phyloP scores from a whole-genome alignment of 2,113 vertebrate species.

The Misgurnus mizolepis region DNA sequence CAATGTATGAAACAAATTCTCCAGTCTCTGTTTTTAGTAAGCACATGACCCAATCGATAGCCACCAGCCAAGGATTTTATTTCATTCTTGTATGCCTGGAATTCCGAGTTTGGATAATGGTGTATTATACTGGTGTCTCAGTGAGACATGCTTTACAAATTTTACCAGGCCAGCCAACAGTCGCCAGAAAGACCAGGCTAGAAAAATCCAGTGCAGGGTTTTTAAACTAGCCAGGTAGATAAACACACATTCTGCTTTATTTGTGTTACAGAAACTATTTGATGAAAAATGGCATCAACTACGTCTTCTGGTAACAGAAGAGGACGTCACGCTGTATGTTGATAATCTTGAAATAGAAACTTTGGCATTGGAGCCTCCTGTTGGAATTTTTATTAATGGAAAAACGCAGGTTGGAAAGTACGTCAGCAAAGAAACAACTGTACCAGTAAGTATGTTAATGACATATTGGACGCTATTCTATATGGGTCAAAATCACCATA shows the following conservation, averaged over 20 bases:
- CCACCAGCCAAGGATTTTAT: neutral
- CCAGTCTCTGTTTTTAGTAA: neutral
- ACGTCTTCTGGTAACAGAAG: conserved; percentile 90
- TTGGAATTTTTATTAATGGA: conserved; percentile 94
- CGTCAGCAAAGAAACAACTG: conserved; percentile 89
- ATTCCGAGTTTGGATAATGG: neutral
- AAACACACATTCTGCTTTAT: conserved; percentile 13
- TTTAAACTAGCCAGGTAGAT: neutral
- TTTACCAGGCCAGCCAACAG: no score
- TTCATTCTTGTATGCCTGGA: neutral
- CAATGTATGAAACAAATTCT: neutral
- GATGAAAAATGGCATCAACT: conserved; percentile 96
- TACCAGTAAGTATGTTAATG: conserved; percentile 80
- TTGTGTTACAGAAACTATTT: conserved; percentile 77
- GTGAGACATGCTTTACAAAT: neutral
- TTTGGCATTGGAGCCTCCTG: conserved; percentile 81
- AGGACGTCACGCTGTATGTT: conserved; percentile 87
- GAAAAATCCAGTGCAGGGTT: neutral
- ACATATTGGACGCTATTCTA: neutral
- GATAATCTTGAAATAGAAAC: conserved; percentile 88
- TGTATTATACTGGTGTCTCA: neutral
- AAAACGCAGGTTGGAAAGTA: conserved; percentile 96
- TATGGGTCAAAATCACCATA: neutral
- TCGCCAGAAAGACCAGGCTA: neutral
- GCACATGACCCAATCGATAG: neutral